Evolutionary conservation across 2,113 vertebrate genomes (phyloP).

Genomic region (Corythaeola cristata): DNA sequence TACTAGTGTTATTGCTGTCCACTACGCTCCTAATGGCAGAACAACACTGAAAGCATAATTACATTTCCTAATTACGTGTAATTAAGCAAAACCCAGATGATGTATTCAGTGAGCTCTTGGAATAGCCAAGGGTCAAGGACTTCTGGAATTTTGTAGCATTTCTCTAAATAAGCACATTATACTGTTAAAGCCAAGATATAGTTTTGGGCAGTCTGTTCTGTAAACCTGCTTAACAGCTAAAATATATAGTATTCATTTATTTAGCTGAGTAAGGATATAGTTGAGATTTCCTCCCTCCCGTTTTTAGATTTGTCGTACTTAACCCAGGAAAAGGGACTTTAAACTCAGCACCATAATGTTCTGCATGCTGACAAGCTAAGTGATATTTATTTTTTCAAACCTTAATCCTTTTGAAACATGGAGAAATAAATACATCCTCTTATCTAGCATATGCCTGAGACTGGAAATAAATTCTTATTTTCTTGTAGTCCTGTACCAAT

Average conservation of each 20-base stretch:
- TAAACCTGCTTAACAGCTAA: constrained; percentile 64
- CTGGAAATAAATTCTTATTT: constrained; percentile 82
- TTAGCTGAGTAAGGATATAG: constrained; percentile 75
- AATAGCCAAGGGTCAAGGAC: constrained; percentile 79
- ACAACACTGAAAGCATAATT: constrained; percentile 76
- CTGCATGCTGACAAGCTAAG: constrained; percentile 79
- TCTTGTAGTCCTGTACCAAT: constrained; percentile 67
- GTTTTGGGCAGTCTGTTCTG: constrained; percentile 62
- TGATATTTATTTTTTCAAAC: constrained; percentile 84
- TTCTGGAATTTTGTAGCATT: constrained; percentile 73
- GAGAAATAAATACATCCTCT: constrained; percentile 86
- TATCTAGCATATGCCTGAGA: constrained; percentile 82
- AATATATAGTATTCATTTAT: constrained; percentile 77
- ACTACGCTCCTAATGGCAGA: constrained; percentile 68
- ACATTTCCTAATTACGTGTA: constrained; percentile 81
- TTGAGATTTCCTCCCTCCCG: constrained; percentile 33
- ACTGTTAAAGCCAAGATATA: constrained; percentile 57
- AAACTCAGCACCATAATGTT: constrained; percentile 75
- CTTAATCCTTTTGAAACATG: constrained; percentile 86
- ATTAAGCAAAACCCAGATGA: constrained; percentile 83
- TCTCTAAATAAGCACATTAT: constrained; percentile 75
- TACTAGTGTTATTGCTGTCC: constrained; percentile 62
- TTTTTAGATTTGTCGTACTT: constrained; percentile 71
- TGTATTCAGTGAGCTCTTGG: constrained; percentile 74
- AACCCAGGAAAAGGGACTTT: constrained; percentile 73